Percentiles rank a stretch among this genome's conserved stretches.
Conservation (phyloP, 1,140 invertebrate species). For the Steinernema feltiae region DNA sequence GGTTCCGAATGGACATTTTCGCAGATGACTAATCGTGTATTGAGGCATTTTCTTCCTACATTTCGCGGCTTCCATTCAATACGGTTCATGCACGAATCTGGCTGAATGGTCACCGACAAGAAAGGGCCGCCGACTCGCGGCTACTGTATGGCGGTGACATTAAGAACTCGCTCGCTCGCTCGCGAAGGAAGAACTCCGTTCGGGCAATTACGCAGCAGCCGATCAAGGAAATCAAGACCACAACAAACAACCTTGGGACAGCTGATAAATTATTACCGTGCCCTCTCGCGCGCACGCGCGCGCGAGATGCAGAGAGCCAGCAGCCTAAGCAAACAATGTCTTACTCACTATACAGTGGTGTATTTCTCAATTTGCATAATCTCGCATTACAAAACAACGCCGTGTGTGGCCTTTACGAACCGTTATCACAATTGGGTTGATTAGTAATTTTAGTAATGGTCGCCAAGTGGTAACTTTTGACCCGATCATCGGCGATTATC, state of each 20-base stretch:
- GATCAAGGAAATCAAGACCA: not conserved
- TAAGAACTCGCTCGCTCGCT: too few species aligned
- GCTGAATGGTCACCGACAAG: not conserved
- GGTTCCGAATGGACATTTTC: not conserved
- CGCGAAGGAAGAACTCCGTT: not conserved
- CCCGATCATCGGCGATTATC: not conserved
- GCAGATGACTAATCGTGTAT: not conserved
- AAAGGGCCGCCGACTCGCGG: not conserved
- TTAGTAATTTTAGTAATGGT: not conserved
- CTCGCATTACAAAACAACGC: not conserved
- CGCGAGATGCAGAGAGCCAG: not conserved
- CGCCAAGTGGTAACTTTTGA: not conserved
- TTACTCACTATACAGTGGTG: conserved; percentile 11
- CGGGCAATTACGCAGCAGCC: too few species aligned
- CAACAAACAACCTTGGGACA: conserved; percentile 9
- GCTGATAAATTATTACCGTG: conserved; percentile 15
- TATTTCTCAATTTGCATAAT: conserved; percentile 10
- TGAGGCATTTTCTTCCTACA: not conserved
- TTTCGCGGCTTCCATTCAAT: not conserved
- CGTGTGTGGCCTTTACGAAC: not conserved
- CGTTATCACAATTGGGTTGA: conserved; percentile 3
- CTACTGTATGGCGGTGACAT: not conserved
- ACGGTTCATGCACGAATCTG: not conserved
- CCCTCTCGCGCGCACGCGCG: not conserved
- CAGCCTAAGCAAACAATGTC: conserved; percentile 10